phyloP scores from a whole-genome alignment of 2,113 vertebrate genomes.

The Muntiacus reevesi region DNA sequence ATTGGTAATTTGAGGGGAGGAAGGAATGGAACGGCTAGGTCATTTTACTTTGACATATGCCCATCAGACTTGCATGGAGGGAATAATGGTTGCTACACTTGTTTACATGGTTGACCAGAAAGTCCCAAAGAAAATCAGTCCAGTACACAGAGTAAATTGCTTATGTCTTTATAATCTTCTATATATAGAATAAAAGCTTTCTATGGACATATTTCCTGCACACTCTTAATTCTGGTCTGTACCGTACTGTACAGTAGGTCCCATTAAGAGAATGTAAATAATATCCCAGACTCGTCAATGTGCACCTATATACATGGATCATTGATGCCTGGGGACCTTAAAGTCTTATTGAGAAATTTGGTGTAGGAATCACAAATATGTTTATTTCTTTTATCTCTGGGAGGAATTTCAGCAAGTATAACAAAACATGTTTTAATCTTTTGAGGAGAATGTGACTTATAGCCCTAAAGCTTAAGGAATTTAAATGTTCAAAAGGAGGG shows the following conservation, averaged over 20 bases:
- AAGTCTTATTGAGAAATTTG: background rate
- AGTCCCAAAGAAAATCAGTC: conserved; percentile 63
- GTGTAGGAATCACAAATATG: background rate
- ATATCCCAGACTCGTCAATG: background rate
- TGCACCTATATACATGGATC: background rate
- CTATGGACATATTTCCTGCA: background rate
- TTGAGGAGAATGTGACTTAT: background rate
- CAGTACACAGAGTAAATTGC: conserved; percentile 60
- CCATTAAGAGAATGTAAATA: conserved; percentile 14
- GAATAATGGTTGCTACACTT: conserved; percentile 39
- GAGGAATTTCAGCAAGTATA: background rate
- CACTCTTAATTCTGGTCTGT: conserved; percentile 32
- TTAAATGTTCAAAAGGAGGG: conserved; percentile 30
- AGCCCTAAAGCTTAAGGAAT: conserved; percentile 11
- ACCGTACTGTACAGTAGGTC: background rate
- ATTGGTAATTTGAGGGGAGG: conserved; percentile 62
- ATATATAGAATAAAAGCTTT: conserved; percentile 63
- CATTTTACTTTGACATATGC: conserved; percentile 57
- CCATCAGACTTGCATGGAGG: conserved; percentile 45
- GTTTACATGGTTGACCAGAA: conserved; percentile 69
- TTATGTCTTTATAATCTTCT: conserved; percentile 46
- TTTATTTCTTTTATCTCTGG: background rate
- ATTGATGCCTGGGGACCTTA: background rate
- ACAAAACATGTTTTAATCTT: conserved; percentile 8
- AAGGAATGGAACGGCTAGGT: background rate